Evolutionary conservation across 2,888 invertebrate species (phyloP).

Genomic region (Melangyna quadrimaculata): DNA sequence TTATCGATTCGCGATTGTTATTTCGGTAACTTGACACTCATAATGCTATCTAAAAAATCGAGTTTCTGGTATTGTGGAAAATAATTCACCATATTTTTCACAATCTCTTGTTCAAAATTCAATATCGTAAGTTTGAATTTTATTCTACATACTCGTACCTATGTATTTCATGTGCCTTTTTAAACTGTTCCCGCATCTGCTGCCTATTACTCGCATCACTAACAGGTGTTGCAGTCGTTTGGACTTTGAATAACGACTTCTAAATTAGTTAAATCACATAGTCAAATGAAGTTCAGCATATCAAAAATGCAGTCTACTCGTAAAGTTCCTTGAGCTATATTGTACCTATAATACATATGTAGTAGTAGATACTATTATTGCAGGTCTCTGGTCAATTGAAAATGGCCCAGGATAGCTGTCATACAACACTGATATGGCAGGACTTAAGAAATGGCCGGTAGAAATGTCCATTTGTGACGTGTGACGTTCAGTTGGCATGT

Average conservation of each 20-base stretch:
- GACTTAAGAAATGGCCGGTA: conserved; percentile 1
- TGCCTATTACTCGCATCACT: neutral
- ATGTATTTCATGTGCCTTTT: neutral
- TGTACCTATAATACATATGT: neutral
- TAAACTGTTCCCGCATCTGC: neutral
- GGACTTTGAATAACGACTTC: conserved; percentile 74
- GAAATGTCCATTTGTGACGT: conserved; percentile 24
- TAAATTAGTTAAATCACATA: conserved; percentile 73
- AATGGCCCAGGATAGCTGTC: conserved; percentile 20
- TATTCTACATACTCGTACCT: neutral
- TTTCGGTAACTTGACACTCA: no score
- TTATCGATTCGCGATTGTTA: no score
- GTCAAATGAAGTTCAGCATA: conserved; percentile 29
- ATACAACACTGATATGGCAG: conserved; percentile 24
- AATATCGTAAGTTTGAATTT: neutral
- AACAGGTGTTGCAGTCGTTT: neutral
- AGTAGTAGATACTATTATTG: no score
- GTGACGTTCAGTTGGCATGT: conserved; percentile 47
- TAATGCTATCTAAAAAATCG: no score
- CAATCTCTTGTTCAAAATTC: no score
- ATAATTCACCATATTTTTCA: neutral
- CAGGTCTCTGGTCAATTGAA: neutral
- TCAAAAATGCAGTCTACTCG: conserved; percentile 3
- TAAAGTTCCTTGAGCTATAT: neutral
- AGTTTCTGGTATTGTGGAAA: no score